Base-by-base conservation (phyloP, 2,888 invertebrate species). In the Galerucella calmariensis region DNA sequence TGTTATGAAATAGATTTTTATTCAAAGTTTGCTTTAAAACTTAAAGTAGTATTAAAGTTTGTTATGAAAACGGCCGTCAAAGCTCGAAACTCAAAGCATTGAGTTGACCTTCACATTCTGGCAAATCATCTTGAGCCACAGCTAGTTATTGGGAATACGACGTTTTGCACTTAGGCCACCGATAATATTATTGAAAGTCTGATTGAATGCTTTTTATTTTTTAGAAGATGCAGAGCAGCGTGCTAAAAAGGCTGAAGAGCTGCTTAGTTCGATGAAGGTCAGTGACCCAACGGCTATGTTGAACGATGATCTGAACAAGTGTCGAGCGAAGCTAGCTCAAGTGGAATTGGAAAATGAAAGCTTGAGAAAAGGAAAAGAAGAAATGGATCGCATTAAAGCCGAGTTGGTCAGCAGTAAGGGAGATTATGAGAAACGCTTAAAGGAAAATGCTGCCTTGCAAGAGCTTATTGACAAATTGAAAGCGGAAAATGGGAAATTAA, bases 191-290 rank as follows among this genome's bases (percentile, higher is more conserved):
- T 35, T 4, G 12, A 9, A 27, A 3, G 46, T 46, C 12, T 9
- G n/a, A 41, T 12, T 14, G 2, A 61, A 12, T 61, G 4, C 14
- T 41, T 61, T 27, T 24, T 10, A 27, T 41, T 41, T 27, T 61
- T 35, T 35, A 20, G 81, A 83, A 56, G 81, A 81, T 0, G 81
- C 80, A 46, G 79, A 82, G 75, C 76, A 75, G 69, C 72, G 81
- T 24, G 81, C 82, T 0, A 80, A 80, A n/a, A 75, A 72, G 12
- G 79, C 82, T 24, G 82, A 83, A 78, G 79, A 78, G 16, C 75
- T 79, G n/a, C 48, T 82, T 20, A 75, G 75, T 20, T 79, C 81
- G 61, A 69, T 81, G 48, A 82, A 81, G 73, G 70, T 77, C 3
- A 77, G 77, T 44, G 82, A 82, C 72, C 80, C 79, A 8, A 79